Conservation (phyloP, 1,140 invertebrate species). For the Psilanteris sp. region DNA sequence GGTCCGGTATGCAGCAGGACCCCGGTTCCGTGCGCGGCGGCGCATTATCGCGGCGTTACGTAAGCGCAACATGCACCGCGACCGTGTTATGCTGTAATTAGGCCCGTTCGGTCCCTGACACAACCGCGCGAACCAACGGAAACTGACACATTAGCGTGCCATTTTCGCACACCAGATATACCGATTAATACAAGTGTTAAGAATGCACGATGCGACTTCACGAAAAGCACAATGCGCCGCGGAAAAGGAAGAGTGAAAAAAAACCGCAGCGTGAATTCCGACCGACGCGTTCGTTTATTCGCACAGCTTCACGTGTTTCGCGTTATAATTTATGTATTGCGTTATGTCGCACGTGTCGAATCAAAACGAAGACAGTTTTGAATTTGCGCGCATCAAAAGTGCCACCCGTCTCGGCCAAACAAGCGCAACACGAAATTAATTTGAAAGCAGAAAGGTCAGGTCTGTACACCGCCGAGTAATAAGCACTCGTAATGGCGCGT, state of each 20-base stretch:
- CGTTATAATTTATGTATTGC: neutral
- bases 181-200: constrained; percentile 64
- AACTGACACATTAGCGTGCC: constrained; percentile 41
- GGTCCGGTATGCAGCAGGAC: constrained; percentile 67
- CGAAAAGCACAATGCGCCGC: too few relatives aligned
- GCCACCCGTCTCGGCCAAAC: neutral
- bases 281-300: too few relatives aligned
- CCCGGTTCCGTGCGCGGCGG: constrained; percentile 47
- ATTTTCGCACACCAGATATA: constrained; percentile 36
- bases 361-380: neutral
- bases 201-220: constrained; percentile 55
- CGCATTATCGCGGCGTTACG: constrained; percentile 71
- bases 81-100: constrained; percentile 73
- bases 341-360: too few relatives aligned
- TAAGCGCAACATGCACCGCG: constrained; percentile 68
- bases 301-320: too few relatives aligned
- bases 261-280: too few relatives aligned
- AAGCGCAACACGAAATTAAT: neutral
- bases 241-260: too few relatives aligned
- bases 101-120: constrained; percentile 62
- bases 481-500: constrained; percentile 63
- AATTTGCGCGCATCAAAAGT: neutral
- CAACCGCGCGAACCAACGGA: constrained; percentile 43
- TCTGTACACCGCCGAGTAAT: constrained; percentile 53
- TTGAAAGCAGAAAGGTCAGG: constrained; percentile 17